These are phyloP conservation scores for Caenorhabditis wallacei DNA, from an alignment of 2,888 invertebrate genomes.

Conservation along the genomic window DNA sequence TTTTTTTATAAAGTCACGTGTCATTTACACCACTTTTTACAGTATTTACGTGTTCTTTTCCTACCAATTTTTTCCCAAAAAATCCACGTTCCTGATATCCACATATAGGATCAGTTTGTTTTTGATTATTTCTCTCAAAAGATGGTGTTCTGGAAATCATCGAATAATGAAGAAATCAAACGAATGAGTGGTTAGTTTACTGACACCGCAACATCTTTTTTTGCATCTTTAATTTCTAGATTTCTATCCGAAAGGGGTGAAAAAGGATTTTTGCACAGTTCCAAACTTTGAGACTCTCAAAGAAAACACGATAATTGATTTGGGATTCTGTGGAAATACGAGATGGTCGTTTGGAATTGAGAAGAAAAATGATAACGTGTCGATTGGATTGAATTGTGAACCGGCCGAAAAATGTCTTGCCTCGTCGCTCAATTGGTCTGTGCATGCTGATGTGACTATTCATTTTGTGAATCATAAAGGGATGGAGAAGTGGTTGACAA, in stretches of 20 bases:
- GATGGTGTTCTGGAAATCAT: constrained; percentile 19
- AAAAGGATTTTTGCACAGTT: constrained; percentile 33
- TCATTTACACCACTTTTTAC: no score
- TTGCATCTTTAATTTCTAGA: neutral
- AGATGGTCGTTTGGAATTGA: constrained; percentile 8
- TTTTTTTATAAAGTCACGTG: no score
- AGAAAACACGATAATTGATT: neutral
- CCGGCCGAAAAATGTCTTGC: constrained; percentile 8
- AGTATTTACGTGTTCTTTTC: no score
- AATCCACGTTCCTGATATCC: no score
- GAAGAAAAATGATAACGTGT: constrained; percentile 1
- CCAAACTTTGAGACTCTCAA: neutral
- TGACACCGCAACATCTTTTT: no score
- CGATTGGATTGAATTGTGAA: constrained; percentile 14
- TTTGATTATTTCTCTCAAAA: neutral
- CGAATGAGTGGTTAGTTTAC: constrained; percentile 9
- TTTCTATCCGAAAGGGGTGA: constrained; percentile 37
- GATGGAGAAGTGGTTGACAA: constrained; percentile 1
- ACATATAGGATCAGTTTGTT: no score
- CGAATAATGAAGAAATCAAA: constrained; percentile 11
- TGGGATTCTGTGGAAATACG: constrained; percentile 36
- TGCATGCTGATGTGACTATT: constrained; percentile 21
- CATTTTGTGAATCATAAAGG: constrained; percentile 19
- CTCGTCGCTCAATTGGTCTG: constrained; percentile 6
- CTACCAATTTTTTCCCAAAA: no score